phyloP scores from a whole-genome alignment of 2,797 vertebrate genomes.

The Semaprochilodus insignis region DNA sequence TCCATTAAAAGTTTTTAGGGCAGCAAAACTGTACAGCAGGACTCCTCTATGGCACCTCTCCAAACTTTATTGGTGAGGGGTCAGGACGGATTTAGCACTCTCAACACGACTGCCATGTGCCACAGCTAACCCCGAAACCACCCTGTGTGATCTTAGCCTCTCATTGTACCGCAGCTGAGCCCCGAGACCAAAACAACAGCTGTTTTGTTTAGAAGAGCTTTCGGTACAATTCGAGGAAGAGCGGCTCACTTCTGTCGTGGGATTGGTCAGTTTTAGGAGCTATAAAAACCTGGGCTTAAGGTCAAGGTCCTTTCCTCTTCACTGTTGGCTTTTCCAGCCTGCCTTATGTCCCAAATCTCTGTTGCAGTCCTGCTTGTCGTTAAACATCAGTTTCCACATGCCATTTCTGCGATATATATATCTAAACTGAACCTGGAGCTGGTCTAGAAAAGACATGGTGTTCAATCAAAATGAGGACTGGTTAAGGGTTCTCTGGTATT shows the following conservation, averaged over 20 bases:
- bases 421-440: neutral
- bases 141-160: neutral
- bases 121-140: too few relatives aligned
- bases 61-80: too few relatives aligned
- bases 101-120: neutral
- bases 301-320: neutral
- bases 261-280: neutral
- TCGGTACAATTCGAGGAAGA: constrained; percentile 3
- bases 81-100: too few relatives aligned
- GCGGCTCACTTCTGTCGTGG: neutral
- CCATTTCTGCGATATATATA: neutral
- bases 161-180: neutral
- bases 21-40: too few relatives aligned
- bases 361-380: neutral
- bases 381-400: neutral
- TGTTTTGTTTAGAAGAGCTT: neutral
- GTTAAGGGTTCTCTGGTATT: neutral
- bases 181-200: neutral
- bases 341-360: neutral
- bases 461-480: neutral
- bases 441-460: neutral
- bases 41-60: too few relatives aligned
- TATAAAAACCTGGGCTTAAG: neutral
- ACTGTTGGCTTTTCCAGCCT: neutral
- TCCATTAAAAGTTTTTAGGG: neutral